phyloP scores from a whole-genome alignment of 2,113 vertebrate species.

The Zootoca vivipara region DNA sequence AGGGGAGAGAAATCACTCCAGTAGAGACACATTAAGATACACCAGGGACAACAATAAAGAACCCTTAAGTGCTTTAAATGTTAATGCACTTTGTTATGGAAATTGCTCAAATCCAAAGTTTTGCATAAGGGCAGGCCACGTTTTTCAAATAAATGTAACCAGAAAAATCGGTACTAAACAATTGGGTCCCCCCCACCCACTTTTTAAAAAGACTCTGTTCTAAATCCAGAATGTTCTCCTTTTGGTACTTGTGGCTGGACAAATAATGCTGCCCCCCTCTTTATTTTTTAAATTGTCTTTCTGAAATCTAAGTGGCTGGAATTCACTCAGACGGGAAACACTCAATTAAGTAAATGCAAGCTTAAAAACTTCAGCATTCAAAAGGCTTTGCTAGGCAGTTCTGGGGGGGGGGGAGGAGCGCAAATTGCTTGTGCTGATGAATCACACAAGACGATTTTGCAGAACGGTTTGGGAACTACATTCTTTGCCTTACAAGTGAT shows the following conservation, averaged over 20 bases:
- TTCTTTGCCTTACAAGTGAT: not conserved
- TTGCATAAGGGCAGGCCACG: too few species aligned
- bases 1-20: not conserved
- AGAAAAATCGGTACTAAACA: not conserved
- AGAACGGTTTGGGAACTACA: not conserved
- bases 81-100: not conserved
- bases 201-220: constrained; percentile 29
- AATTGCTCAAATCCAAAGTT: not conserved
- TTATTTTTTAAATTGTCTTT: not conserved
- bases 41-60: not conserved
- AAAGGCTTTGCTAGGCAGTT: not conserved
- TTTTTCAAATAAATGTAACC: constrained; percentile 5
- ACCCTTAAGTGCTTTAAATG: not conserved
- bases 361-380: not conserved
- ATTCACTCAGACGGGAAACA: not conserved
- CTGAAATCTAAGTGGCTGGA: not conserved
- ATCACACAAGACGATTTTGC: not conserved
- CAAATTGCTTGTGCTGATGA: not conserved
- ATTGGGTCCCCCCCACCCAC: not conserved
- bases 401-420: not conserved
- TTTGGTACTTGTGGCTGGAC: not conserved
- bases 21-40: not conserved
- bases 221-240: constrained; percentile 27
- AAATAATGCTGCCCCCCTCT: not conserved
- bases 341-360: rapidly evolving